phyloP scores from a whole-genome alignment of 1,140 invertebrate genomes.

The Oreohelix idahoensis region DNA sequence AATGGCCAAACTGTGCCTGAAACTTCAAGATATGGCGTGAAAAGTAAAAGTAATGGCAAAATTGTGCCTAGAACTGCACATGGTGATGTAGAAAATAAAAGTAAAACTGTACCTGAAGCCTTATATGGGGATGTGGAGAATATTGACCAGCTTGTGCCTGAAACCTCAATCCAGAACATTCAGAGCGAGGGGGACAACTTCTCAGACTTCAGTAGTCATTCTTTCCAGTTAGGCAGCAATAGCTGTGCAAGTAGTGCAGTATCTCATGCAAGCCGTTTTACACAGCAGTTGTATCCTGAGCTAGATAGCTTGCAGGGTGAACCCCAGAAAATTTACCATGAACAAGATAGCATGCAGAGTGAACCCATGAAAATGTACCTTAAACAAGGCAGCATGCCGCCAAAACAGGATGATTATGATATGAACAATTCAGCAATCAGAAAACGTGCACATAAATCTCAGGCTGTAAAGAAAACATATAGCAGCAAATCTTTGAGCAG shows the following conservation, averaged over 20 bases:
- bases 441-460: background rate
- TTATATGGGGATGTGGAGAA: too few relatives aligned
- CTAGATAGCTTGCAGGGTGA: background rate
- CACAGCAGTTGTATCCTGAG: background rate
- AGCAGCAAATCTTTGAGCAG: background rate
- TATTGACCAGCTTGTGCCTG: too few relatives aligned
- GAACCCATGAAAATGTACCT: background rate
- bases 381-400: background rate
- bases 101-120: too few relatives aligned
- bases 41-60: too few relatives aligned
- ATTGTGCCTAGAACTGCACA: too few relatives aligned
- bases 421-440: background rate
- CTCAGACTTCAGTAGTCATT: too few relatives aligned
- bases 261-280: background rate
- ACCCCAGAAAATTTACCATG: background rate
- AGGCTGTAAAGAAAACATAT: background rate
- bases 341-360: background rate
- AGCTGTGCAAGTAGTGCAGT: background rate
- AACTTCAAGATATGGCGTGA: too few relatives aligned
- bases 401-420: background rate
- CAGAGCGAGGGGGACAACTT: too few relatives aligned
- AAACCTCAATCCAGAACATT: too few relatives aligned
- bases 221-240: background rate
- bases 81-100: too few relatives aligned
- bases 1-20: too few relatives aligned